Base-by-base conservation (phyloP, 2,113 vertebrate genomes). In the Orientallactaga bullata region DNA sequence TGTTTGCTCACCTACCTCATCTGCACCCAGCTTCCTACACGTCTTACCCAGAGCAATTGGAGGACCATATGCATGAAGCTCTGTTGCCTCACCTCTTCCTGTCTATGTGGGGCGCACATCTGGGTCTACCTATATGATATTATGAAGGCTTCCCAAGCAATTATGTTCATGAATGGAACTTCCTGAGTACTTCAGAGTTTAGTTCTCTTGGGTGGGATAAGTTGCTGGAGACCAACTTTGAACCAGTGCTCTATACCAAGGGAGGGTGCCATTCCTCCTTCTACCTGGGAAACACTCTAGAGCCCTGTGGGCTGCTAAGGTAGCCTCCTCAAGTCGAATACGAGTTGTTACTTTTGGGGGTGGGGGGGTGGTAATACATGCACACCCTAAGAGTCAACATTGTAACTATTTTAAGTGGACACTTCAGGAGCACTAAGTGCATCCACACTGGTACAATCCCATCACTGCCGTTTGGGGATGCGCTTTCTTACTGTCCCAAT, bases 1-100 rank as follows among this genome's bases (percentile, higher is more conserved):
- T 13, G 58, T 35, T 71, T 32, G 68, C n/a, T 47, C 30, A n/a
- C 2, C 13, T 12, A 0, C 0, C 16, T 17, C 18, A 2, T 9
- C 4, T 28, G 6, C 51, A 32, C 15, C 17, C 23, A 11, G 16
- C 58, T 87, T 69, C 69, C 77, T 12, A 24, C 26, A 10, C 60
- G 26, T 73, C 58, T 73, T 26, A 42, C 69, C 47, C 68, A 72
- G 17, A 39, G 78, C 10, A 30, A 7, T 1, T 7, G 32, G 24
- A 35, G 8, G 39, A 37, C 2, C 68, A 39, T 42, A 30, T 87
- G 35, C 88, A n/a, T n/a, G 74, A 9, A 73, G 55, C 39, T 71
- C 51, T 9, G 32, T 13, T 13, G 30, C 51, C 60, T 83, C n/a
- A 35, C 10, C 79, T 65, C 18, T 28, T 61, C 55, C 37, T 30